Percentiles rank a stretch among this genome's conserved stretches.
phyloP scores from a whole-genome alignment of 2,113 vertebrate species.

The Mola mola region DNA sequence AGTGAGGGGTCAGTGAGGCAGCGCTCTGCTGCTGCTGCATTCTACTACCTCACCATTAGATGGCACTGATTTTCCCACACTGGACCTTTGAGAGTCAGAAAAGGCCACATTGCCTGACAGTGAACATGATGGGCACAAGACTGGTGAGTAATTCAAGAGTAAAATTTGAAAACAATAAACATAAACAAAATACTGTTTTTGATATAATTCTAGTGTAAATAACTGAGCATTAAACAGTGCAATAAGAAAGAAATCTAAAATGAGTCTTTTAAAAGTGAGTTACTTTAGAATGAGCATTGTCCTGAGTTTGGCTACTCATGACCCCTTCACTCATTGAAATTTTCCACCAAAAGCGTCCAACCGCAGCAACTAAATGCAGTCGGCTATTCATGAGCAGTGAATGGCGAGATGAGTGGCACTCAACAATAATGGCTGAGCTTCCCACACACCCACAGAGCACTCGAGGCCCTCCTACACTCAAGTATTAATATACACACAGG shows the following conservation, averaged over 20 bases:
- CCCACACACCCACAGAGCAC: slow-evolving; percentile 36
- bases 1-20: too few species aligned
- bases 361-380: slow-evolving; percentile 24
- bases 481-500: background rate
- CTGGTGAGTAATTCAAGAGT: slow-evolving; percentile 12
- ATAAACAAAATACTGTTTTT: slow-evolving; percentile 15
- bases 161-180: slow-evolving; percentile 10
- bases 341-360: slow-evolving; percentile 17
- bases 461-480: slow-evolving; percentile 26
- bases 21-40: too few species aligned
- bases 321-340: slow-evolving; percentile 23
- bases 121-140: too few species aligned
- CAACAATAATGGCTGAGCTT: slow-evolving; percentile 40
- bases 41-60: too few species aligned
- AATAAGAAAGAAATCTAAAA: background rate
- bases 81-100: slow-evolving; percentile 7
- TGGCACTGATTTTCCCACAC: too few species aligned
- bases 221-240: background rate
- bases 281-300: too few species aligned
- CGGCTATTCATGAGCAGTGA: slow-evolving; percentile 46
- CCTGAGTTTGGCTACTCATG: slow-evolving; percentile 7
- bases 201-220: slow-evolving; percentile 2
- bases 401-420: slow-evolving; percentile 48
- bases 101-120: too few species aligned
- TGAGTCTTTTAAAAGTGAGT: too few species aligned